Percentiles rank a stretch among this genome's conserved stretches.
Conservation (phyloP, 37 sponge, comb jelly and placozoan genomes). For the Beroe ovata region DNA sequence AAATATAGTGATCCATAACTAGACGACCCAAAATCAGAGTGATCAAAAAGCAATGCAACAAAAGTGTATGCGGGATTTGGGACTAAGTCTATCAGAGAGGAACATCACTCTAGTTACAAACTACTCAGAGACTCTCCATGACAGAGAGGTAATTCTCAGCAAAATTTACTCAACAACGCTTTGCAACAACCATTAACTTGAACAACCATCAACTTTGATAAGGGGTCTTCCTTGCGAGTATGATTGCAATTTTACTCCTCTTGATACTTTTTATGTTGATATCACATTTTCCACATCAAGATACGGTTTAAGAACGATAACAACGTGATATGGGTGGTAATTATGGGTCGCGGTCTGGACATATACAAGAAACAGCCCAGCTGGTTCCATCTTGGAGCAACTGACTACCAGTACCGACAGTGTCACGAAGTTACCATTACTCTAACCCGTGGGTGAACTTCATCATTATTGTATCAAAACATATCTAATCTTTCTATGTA, state of each 20-base stretch:
- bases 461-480: no score
- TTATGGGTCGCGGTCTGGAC: constrained; percentile 53
- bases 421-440: constrained; percentile 61
- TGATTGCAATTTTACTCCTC: no score
- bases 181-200: no score
- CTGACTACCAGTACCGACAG: constrained; percentile 13
- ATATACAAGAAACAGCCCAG: constrained; percentile 37
- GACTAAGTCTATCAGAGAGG: neutral
- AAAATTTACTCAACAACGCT: no score
- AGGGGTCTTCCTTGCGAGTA: no score
- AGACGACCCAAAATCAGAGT: neutral
- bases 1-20: no score
- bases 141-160: neutral
- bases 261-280: no score
- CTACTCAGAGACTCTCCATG: constrained; percentile 38
- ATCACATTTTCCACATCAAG: no score
- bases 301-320: constrained; percentile 67
- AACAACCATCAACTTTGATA: no score
- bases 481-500: no score
- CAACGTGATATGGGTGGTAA: constrained; percentile 53
- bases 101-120: constrained; percentile 16
- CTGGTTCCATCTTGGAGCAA: constrained; percentile 50
- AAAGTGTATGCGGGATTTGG: constrained; percentile 37
- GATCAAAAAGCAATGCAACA: constrained; percentile 1
- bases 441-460: constrained; percentile 34